phyloP scores from a whole-genome alignment of 2,797 vertebrate genomes.

The Bryconaethiops microstoma region DNA sequence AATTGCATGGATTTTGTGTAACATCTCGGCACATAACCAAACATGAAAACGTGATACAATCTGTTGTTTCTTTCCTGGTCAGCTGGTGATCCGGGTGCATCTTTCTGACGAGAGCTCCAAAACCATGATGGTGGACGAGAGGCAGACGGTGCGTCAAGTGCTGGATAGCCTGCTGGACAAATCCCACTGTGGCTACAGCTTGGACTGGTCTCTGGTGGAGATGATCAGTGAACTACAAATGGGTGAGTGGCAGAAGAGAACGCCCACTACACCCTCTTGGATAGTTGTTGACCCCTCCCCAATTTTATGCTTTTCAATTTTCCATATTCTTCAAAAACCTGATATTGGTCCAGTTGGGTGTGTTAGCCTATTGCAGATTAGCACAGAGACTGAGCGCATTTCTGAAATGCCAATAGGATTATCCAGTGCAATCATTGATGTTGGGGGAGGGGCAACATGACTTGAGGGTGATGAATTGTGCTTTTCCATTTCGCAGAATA shows the following conservation, averaged over 20 bases:
- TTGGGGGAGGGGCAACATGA: neutral
- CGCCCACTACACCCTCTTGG: neutral
- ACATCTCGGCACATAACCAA: neutral
- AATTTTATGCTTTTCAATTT: slow-evolving; percentile 26
- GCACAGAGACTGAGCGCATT: slow-evolving; percentile 24
- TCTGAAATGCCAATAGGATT: slow-evolving; percentile 44
- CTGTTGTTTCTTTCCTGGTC: slow-evolving; percentile 32
- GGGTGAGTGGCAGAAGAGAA: slow-evolving; percentile 78
- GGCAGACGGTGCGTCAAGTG: slow-evolving; percentile 97
- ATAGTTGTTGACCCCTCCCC: neutral
- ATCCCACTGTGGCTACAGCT: slow-evolving; percentile 94
- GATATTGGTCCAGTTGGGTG: slow-evolving; percentile 18
- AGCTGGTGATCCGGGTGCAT: slow-evolving; percentile 97
- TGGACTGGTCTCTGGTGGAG: slow-evolving; percentile 97
- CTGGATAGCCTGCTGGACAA: slow-evolving; percentile 96
- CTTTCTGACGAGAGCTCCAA: slow-evolving; percentile 98
- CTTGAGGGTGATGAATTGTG: slow-evolving; percentile 5
- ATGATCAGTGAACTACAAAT: slow-evolving; percentile 93
- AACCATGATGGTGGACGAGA: slow-evolving; percentile 99
- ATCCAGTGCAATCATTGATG: slow-evolving; percentile 23
- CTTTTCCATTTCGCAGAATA: neutral
- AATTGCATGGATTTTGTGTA: neutral
- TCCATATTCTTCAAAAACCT: slow-evolving; percentile 17
- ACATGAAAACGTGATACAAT: slow-evolving; percentile 29
- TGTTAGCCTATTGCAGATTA: slow-evolving; percentile 38